phyloP scores from a whole-genome alignment of 2,888 invertebrate species.

The Apantesis nais region DNA sequence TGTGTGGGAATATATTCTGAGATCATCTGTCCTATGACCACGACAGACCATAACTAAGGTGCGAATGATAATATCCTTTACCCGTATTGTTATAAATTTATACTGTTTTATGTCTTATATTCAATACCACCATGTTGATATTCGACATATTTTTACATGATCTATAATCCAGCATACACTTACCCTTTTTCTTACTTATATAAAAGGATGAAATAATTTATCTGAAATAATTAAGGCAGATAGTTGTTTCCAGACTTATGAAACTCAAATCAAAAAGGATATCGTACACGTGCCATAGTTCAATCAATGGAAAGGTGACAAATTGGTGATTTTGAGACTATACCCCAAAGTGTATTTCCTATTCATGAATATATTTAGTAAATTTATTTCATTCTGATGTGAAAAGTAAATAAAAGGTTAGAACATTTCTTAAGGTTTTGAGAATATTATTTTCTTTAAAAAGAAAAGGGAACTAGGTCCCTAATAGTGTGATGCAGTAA shows the following conservation, averaged over 20 bases:
- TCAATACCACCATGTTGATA: background rate
- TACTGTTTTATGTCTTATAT: background rate
- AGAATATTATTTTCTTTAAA: background rate
- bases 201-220: background rate
- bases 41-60: background rate
- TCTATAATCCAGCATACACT: background rate
- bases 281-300: too few species aligned
- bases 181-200: background rate
- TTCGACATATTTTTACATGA: background rate
- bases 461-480: background rate
- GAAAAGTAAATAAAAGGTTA: too few species aligned
- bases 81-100: background rate
- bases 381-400: background rate
- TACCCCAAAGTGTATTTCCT: background rate
- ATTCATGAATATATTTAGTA: background rate
- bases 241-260: background rate
- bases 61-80: background rate
- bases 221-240: background rate
- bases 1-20: background rate
- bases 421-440: background rate
- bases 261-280: background rate
- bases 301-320: background rate
- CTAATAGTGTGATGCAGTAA: background rate
- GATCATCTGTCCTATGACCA: background rate
- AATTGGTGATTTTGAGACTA: background rate